Evolutionary conservation across 2,113 vertebrate genomes (phyloP), one percentile per base, ranked within the genome.

Genomic region (Willisornis vidua): DNA sequence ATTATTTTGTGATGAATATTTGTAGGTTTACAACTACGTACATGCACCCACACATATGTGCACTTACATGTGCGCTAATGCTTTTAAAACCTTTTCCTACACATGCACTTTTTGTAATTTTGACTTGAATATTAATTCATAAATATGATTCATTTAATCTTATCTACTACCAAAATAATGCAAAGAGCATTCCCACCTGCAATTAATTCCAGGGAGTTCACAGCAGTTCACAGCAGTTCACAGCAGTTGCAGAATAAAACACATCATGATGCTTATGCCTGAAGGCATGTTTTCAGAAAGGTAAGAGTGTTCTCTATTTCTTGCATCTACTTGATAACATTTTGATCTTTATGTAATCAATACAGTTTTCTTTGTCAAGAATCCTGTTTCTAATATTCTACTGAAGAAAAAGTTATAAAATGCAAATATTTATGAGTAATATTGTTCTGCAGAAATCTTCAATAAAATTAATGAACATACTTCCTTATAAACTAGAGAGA

Each of bases 401-500:
- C 31, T 63, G 23, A 73, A 89, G 19, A 95, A 85, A 54, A 1
- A 68, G 24, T 73, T 59, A 65, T 10, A 87, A 58, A 89, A 66
- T 66, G 12, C 12, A 96, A 90, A 88, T 89, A 91, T 88, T 85
- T 88, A 62, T 46, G 41, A 35, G 89, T 68, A 33, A 76, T 54
- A 63, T 59, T 62, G 66, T 84, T 83, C 37, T 93, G 46, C 43
- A 85, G 33, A 54, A 95, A 82, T 61, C 35, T 78, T 90, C 25
- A 87, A 51, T 8, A 91, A 78, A 78, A 86, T 19, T 33, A 49
- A 33, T 43, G 18, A 37, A 33, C 7, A 37, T 19, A 37, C 17
- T 43, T 70, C 97, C 82, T 87, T 93, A 51, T 71, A 89, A 93
- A 86, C 28, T 26, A 46, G 63, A 77, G 14, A 88, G 25, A 73